A percentile compares a stretch with the other conserved stretches of the same genome.
phyloP scores from a whole-genome alignment of 2,888 invertebrate species.

The Phasia obesa region DNA sequence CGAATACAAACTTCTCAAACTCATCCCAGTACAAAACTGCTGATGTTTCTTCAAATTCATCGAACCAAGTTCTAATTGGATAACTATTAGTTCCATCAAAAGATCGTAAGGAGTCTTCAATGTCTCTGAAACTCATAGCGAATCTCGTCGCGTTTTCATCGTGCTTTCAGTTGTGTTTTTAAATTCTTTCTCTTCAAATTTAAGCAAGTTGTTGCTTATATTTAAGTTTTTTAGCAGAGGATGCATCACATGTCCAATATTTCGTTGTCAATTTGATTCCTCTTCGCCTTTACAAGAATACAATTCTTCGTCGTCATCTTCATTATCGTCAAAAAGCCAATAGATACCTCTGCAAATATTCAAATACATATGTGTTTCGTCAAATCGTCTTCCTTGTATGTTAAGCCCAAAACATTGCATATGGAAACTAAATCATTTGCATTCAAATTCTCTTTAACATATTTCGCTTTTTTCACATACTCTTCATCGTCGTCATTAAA shows the following conservation, averaged over 20 bases:
- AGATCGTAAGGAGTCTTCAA: slow-evolving; percentile 60
- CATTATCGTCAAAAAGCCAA: slow-evolving; percentile 12
- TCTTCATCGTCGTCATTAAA: slow-evolving; percentile 5
- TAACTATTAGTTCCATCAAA: slow-evolving; percentile 40
- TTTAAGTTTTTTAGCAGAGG: neutral
- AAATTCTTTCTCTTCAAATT: neutral
- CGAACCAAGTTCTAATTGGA: slow-evolving; percentile 45
- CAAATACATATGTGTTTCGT: slow-evolving; percentile 28
- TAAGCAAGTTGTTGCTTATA: neutral
- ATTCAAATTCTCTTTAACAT: slow-evolving; percentile 28
- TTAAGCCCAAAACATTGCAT: slow-evolving; percentile 32
- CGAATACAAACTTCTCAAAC: too few relatives aligned
- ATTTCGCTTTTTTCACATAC: neutral
- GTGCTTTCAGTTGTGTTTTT: neutral
- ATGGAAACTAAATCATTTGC: slow-evolving; percentile 37
- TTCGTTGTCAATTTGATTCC: neutral
- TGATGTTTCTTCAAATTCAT: slow-evolving; percentile 55
- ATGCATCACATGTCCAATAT: neutral
- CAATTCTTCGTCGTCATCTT: neutral
- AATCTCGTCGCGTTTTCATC: slow-evolving; percentile 25
- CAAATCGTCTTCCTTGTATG: slow-evolving; percentile 37
- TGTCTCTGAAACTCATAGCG: slow-evolving; percentile 54
- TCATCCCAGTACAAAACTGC: slow-evolving; percentile 52
- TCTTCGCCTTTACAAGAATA: slow-evolving; percentile 1
- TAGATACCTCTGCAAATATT: slow-evolving; percentile 23